Conservation (phyloP, 2,113 vertebrate species). For the Platichthys flesus region DNA sequence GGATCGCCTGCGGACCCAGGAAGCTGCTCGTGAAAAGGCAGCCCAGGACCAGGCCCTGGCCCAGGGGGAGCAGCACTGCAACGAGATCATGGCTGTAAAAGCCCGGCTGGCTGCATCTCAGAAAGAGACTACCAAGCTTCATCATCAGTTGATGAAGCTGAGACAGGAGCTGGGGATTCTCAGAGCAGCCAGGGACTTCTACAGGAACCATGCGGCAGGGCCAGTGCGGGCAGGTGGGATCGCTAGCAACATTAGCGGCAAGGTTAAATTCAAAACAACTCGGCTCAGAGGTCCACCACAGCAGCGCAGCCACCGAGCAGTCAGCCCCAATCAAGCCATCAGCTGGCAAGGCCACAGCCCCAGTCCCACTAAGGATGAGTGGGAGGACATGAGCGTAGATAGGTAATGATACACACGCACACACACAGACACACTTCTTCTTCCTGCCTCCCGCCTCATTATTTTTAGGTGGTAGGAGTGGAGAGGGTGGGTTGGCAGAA, state of each 20-base stretch:
- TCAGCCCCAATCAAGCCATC: conserved; percentile 91
- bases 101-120: conserved; percentile 78
- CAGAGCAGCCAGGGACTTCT: conserved; percentile 78
- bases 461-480: conserved; percentile 84
- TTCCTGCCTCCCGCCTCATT: conserved; percentile 89
- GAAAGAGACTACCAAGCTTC: conserved; percentile 79
- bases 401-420: conserved; percentile 85
- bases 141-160: conserved; percentile 80
- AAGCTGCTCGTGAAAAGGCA: conserved; percentile 72
- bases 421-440: conserved; percentile 43
- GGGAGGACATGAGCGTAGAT: conserved; percentile 95
- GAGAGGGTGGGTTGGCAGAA: conserved; percentile 51
- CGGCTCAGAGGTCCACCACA: conserved; percentile 80
- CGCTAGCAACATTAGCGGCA: conserved; percentile 78
- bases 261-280: conserved; percentile 87
- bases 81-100: conserved; percentile 79
- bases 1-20: conserved; percentile 76
- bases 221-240: conserved; percentile 50
- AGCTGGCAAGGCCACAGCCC: conserved; percentile 85
- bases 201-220: conserved; percentile 63
- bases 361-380: conserved; percentile 92
- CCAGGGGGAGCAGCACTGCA: conserved; percentile 78
- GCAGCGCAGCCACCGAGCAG: conserved; percentile 83
- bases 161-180: conserved; percentile 83
- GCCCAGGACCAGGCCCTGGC: conserved; percentile 68